Percentiles rank a stretch among this genome's conserved stretches.
Conservation (phyloP, 2,113 vertebrate species). For the Pachypanchax playfairii region DNA sequence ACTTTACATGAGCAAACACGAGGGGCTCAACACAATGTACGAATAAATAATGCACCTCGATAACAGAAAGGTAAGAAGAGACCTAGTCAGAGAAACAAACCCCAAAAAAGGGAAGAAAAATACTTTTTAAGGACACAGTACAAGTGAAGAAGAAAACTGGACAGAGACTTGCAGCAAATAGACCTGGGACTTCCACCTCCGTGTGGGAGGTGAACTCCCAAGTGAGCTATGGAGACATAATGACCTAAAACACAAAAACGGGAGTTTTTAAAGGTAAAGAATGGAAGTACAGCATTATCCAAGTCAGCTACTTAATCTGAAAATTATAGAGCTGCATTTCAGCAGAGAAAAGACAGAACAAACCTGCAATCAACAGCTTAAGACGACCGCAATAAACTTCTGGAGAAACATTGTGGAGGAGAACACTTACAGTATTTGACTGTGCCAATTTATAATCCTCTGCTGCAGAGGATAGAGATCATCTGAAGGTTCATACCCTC, state of each 20-base stretch:
- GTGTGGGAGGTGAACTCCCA: background rate
- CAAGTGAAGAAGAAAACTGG: background rate
- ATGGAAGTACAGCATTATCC: background rate
- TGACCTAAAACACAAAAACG: background rate
- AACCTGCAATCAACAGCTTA: background rate
- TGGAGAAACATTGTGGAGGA: background rate
- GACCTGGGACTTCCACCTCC: background rate
- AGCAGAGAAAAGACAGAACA: background rate
- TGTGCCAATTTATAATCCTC: background rate
- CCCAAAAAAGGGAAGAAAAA: background rate
- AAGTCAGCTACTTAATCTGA: background rate
- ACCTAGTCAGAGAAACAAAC: background rate
- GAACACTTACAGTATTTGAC: background rate
- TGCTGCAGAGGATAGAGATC: background rate
- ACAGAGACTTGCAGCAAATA: too few relatives aligned
- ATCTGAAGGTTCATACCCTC: slow-evolving; percentile 17
- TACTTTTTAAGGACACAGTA: too few relatives aligned
- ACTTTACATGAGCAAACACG: slow-evolving; percentile 1
- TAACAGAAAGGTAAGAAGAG: background rate
- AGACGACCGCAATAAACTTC: background rate
- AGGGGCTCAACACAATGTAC: background rate
- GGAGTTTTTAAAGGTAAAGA: too few relatives aligned
- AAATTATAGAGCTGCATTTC: background rate
- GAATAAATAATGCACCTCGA: background rate
- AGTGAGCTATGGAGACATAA: background rate